Percentiles rank a stretch among this genome's conserved stretches.
phyloP scores from a whole-genome alignment of 2,113 vertebrate genomes.

The Lepisosteus oculatus region DNA sequence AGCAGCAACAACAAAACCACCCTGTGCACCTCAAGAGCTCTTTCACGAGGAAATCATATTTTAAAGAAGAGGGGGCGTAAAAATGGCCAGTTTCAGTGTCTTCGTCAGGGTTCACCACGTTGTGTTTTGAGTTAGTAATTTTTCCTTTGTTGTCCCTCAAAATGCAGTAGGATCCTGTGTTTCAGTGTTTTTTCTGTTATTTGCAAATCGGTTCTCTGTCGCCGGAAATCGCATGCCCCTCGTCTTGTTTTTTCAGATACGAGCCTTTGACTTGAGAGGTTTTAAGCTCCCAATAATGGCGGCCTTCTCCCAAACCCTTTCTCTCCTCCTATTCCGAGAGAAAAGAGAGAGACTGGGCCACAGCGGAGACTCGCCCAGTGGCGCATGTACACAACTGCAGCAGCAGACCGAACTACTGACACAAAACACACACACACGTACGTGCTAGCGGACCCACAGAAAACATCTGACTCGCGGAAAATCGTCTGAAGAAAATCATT shows the following conservation, averaged over 20 bases:
- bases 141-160: constrained; percentile 75
- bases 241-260: constrained; percentile 18
- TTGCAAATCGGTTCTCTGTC: not conserved
- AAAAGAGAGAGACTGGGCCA: constrained; percentile 23
- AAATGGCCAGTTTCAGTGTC: constrained; percentile 52
- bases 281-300: constrained; percentile 72
- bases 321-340: constrained; percentile 41
- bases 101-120: constrained; percentile 62
- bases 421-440: constrained; percentile 19
- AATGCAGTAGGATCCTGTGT: constrained; percentile 39
- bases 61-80: constrained; percentile 44
- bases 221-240: not conserved
- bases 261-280: constrained; percentile 23
- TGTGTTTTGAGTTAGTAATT: constrained; percentile 67
- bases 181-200: constrained; percentile 7
- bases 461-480: too few relatives aligned
- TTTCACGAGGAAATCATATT: constrained; percentile 30
- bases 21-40: constrained; percentile 42
- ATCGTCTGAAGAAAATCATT: not conserved
- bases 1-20: constrained; percentile 27
- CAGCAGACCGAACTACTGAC: constrained; percentile 28
- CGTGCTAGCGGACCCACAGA: too few relatives aligned
- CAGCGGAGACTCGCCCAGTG: constrained; percentile 59
- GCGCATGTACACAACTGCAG: constrained; percentile 61
- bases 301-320: constrained; percentile 66